phyloP scores from a whole-genome alignment of 2,797 vertebrate species.

The Rhabdophis nuchalis region DNA sequence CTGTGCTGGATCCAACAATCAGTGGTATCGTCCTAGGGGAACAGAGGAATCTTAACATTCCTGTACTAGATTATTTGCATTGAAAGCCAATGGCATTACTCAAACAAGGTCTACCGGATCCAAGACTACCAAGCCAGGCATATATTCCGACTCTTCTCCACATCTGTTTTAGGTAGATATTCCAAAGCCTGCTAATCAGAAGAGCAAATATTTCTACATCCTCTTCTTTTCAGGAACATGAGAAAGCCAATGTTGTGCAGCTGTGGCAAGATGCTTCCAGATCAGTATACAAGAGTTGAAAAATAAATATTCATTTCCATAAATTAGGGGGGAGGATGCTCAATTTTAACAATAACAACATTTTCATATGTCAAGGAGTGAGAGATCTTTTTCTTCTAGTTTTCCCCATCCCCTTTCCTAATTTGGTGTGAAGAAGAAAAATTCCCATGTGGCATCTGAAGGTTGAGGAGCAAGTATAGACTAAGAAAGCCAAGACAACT shows the following conservation, averaged over 20 bases:
- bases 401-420: background rate
- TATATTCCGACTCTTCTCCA: background rate
- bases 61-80: background rate
- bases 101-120: background rate
- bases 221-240: background rate
- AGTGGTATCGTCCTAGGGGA: background rate
- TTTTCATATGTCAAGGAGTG: background rate
- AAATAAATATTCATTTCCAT: background rate
- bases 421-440: background rate
- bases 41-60: background rate
- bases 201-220: background rate
- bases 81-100: background rate
- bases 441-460: background rate
- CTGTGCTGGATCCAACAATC: slow-evolving; percentile 16
- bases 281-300: background rate
- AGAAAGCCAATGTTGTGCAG: background rate
- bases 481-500: background rate
- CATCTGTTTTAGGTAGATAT: slow-evolving; percentile 4
- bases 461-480: background rate
- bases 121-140: background rate
- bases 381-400: background rate
- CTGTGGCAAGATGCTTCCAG: background rate
- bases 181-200: background rate
- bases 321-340: background rate
- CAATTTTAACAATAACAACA: background rate